Evolutionary conservation across 2,888 invertebrate species (phyloP).

Genomic region (Apocheima hispidaria): DNA sequence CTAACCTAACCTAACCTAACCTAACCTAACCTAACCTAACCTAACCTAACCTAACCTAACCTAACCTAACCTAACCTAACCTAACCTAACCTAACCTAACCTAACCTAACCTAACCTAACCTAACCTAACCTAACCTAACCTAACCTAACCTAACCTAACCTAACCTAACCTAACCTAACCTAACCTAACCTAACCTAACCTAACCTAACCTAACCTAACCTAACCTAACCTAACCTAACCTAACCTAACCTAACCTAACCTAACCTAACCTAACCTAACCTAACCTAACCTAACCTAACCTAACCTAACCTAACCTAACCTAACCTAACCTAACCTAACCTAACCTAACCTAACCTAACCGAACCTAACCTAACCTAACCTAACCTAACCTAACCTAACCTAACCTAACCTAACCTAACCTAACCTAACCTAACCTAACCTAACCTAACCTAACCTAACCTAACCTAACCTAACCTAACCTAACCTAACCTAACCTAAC

Average conservation of each 20-base stretch:
- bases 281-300: conserved; percentile 44
- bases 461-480: conserved; percentile 43
- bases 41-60: no score
- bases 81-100: no score
- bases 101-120: no score
- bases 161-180: no score
- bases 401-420: conserved; percentile 35
- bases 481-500: conserved; percentile 38
- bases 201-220: no score
- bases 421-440: conserved; percentile 39
- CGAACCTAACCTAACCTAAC: conserved; percentile 42
- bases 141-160: no score
- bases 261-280: conserved; percentile 44
- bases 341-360: conserved; percentile 42
- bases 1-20: no score
- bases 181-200: no score
- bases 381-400: conserved; percentile 36
- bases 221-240: no score
- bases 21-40: no score
- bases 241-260: conserved; percentile 10
- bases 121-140: no score
- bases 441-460: conserved; percentile 39
- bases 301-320: conserved; percentile 43
- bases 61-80: no score
- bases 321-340: conserved; percentile 43